Evolutionary conservation across 2,888 invertebrate species (phyloP), one percentile per base, ranked within the genome.

Genomic region (Oscheius sp.): DNA sequence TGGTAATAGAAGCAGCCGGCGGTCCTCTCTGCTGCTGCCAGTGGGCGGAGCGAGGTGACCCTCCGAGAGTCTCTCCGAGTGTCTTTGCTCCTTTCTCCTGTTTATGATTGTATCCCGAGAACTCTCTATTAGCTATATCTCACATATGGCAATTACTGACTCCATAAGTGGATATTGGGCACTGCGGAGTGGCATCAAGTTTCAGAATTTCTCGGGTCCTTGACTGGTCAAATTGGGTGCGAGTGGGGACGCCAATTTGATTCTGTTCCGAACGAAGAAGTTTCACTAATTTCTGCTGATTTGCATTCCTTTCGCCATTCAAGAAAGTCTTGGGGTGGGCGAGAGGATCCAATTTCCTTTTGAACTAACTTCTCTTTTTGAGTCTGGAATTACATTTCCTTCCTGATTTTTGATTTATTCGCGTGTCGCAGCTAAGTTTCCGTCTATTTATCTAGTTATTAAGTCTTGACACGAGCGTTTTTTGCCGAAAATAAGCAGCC

Each of bases 81-180:
- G 31, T 53, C 53, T 27, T 15, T n/a, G 23, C 10, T 33, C 17
- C 55, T 23, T 33, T 17, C 55, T 33, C 34, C 55, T 55, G 55
- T 55, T 55, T 55, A 55, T 34, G 55, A 33, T 55, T 55, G 55
- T 55, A 55, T 55, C 55, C 37, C 55, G 55, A 34, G 20, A 55
- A 33, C 34, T 33, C 34, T 55, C 55, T 55, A 55, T 55, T 55
- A 55, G 34, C n/a, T n/a, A n/a, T n/a, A n/a, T 37, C 55, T 20
- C 37, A 37, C n/a, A n/a, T n/a, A 37, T 33, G 37, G 20, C 55
- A 55, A 55, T 55, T 55, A 55, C 55, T 29, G 27, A 52, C 15
- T 52, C 52, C 29, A n/a, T 27, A n/a, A 27, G 29, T n/a, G n/a
- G n/a, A n/a, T n/a, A n/a, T n/a, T n/a, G n/a, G n/a, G n/a, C n/a